phyloP scores from a whole-genome alignment of 1,140 invertebrate species.

The Drosophila rhopaloa region DNA sequence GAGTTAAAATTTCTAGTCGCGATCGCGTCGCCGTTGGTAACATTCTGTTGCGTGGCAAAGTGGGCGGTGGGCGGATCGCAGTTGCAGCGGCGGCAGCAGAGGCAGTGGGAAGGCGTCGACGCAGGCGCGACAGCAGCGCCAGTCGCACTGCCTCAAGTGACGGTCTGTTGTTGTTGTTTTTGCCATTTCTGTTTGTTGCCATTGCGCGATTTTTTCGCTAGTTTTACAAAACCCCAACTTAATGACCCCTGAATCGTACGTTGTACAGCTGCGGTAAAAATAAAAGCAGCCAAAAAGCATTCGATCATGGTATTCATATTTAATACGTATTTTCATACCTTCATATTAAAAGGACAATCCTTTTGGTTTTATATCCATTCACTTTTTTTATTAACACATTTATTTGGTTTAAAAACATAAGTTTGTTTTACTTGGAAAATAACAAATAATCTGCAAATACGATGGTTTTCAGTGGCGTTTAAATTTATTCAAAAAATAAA shows the following conservation, averaged over 20 bases:
- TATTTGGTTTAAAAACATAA: no score
- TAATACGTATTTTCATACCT: no score
- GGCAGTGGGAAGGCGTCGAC: constrained; percentile 27
- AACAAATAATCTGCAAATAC: no score
- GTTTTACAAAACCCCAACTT: constrained; percentile 19
- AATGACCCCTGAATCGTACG: constrained; percentile 9
- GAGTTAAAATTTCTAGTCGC: constrained; percentile 79
- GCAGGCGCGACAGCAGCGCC: constrained; percentile 52
- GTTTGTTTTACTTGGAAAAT: no score
- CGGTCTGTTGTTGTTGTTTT: constrained; percentile 48
- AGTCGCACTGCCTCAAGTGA: constrained; percentile 69
- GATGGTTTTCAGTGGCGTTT: no score
- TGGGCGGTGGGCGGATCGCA: constrained; percentile 35
- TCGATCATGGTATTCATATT: no score
- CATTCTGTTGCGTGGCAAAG: constrained; percentile 71
- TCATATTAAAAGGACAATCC: no score
- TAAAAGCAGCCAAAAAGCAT: neutral
- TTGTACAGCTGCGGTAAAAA: constrained; percentile 3
- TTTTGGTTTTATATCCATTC: no score
- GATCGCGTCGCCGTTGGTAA: constrained; percentile 37
- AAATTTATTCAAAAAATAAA: no score
- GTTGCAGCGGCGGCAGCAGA: constrained; percentile 18
- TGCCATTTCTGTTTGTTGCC: constrained; percentile 38
- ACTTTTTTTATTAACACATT: no score
- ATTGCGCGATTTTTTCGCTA: constrained; percentile 52